Conservation (phyloP, 1,140 invertebrate species). For the Spodoptera frugiperda region DNA sequence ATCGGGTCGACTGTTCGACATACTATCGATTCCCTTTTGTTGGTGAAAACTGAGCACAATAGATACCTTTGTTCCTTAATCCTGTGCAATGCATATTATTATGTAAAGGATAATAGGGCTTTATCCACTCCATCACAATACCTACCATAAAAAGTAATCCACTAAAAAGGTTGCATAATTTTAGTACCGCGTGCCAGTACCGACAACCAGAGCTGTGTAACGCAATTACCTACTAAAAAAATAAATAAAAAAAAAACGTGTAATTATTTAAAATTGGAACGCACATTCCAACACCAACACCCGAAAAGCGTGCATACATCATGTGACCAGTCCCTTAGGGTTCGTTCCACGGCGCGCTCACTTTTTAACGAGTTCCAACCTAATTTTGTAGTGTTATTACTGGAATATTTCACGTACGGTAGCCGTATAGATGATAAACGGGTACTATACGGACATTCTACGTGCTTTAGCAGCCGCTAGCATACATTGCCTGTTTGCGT, state of each 20-base stretch:
- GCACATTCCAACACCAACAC: constrained; percentile 12
- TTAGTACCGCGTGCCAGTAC: not conserved
- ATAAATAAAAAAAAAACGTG: not conserved
- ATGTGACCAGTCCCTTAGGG: constrained; percentile 22
- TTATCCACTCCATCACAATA: too few relatives aligned
- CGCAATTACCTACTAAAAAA: not conserved
- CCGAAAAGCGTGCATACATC: constrained; percentile 22
- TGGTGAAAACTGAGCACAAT: not conserved
- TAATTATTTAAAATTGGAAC: constrained; percentile 1
- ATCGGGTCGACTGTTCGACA: constrained; percentile 7
- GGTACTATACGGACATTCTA: constrained; percentile 15
- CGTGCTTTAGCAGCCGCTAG: constrained; percentile 7
- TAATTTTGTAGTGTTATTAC: constrained; percentile 34
- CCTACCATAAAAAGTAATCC: not conserved
- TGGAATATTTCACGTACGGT: constrained; percentile 15
- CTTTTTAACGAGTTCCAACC: constrained; percentile 41
- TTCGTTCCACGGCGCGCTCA: not conserved
- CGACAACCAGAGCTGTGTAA: not conserved
- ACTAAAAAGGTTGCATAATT: not conserved
- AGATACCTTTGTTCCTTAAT: not conserved
- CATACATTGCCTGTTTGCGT: not conserved
- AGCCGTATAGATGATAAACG: not conserved
- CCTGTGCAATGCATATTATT: too few relatives aligned
- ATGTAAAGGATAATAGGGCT: too few relatives aligned
- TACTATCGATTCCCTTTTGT: not conserved